phyloP scores from a whole-genome alignment of 1,140 invertebrate species.

The Ptiloglossa arizonensis region DNA sequence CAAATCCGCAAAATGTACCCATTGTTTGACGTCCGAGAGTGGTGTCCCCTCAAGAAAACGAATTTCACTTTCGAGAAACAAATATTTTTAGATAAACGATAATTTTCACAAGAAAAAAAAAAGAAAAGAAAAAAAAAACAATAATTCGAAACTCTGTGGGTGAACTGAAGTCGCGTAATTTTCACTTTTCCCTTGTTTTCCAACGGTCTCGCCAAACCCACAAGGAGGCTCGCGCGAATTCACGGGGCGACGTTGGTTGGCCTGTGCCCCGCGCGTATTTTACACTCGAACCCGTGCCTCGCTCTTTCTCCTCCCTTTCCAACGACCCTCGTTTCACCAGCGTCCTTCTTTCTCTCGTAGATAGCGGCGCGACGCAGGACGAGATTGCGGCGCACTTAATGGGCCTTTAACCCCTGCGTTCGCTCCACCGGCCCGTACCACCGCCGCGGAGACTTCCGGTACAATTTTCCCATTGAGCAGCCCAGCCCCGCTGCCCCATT shows the following conservation, averaged over 20 bases:
- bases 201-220: not conserved
- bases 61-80: too few species aligned
- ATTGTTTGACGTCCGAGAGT: too few species aligned
- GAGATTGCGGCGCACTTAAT: conserved; percentile 71
- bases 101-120: too few species aligned
- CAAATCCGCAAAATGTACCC: too few species aligned
- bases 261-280: conserved; percentile 15
- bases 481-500: conserved; percentile 60
- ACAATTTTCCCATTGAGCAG: conserved; percentile 72
- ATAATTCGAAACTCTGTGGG: too few species aligned
- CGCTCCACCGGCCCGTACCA: conserved; percentile 29
- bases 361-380: conserved; percentile 43
- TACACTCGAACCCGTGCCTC: conserved; percentile 24
- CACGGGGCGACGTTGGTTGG: conserved; percentile 2
- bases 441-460: conserved; percentile 69
- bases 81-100: too few species aligned
- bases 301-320: conserved; percentile 8
- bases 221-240: conserved; percentile 1
- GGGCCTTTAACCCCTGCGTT: conserved; percentile 69
- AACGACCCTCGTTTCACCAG: not conserved
- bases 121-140: too few species aligned
- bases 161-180: too few species aligned
- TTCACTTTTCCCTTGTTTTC: not conserved
- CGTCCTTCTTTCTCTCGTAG: conserved; percentile 38
- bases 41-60: too few species aligned